These are phyloP conservation scores for Crotalus horridus DNA, from an alignment of 2,113 vertebrate species.

Conservation along the genomic window DNA sequence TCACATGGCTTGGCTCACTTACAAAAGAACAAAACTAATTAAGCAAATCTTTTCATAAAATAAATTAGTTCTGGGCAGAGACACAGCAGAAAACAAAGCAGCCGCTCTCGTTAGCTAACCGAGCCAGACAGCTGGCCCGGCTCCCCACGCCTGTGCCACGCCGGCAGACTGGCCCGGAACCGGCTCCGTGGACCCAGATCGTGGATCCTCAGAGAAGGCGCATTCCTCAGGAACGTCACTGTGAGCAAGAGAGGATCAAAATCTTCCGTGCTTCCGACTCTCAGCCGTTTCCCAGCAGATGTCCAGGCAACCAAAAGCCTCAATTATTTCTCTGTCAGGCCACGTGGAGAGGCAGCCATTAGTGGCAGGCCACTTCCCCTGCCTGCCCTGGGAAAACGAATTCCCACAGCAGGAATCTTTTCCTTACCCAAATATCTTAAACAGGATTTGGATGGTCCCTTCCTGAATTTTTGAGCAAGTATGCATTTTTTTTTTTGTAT, in stretches of 20 bases:
- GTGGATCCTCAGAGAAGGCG: not conserved
- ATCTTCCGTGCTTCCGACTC: not conserved
- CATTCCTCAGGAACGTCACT: not conserved
- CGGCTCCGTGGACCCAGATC: not conserved
- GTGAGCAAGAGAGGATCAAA: not conserved
- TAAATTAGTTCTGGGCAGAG: not conserved
- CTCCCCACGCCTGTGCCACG: not conserved
- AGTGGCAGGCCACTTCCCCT: not conserved
- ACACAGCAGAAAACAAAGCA: not conserved
- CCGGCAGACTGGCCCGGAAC: not conserved
- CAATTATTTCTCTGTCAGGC: not conserved
- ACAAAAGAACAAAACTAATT: not conserved
- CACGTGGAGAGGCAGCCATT: not conserved
- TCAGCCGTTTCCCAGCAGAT: not conserved
- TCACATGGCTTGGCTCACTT: not conserved
- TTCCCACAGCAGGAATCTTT: not conserved
- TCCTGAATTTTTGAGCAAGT: not conserved
- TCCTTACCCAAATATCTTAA: not conserved
- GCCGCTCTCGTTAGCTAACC: fast-evolving
- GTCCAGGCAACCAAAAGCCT: not conserved
- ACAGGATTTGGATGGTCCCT: not conserved
- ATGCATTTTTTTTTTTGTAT: too few relatives aligned
- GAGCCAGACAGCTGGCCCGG: not conserved
- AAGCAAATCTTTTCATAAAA: not conserved
- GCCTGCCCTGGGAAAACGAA: not conserved